Percentiles rank a stretch among this genome's conserved stretches.
These are phyloP conservation scores for Raillietiella orientalis DNA, from an alignment of 2,888 invertebrate species.

Conservation along the genomic window DNA sequence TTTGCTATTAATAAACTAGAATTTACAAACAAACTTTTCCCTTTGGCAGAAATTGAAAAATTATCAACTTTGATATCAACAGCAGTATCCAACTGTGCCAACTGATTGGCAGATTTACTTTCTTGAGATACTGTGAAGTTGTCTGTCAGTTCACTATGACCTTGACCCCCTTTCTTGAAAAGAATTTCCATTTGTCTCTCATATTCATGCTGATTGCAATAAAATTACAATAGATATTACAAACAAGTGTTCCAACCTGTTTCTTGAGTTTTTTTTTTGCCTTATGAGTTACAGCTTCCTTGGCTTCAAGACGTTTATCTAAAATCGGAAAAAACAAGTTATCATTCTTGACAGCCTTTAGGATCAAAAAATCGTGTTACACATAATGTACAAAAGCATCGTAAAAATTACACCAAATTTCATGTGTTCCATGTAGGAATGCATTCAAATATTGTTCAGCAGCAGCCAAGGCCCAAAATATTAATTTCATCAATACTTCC, in stretches of 20 bases:
- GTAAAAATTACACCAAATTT: too few relatives aligned
- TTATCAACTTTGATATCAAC: slow-evolving; percentile 95
- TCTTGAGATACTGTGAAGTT: slow-evolving; percentile 83
- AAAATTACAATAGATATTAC: slow-evolving; percentile 4
- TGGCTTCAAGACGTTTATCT: too few relatives aligned
- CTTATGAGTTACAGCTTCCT: too few relatives aligned
- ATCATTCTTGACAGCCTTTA: too few relatives aligned
- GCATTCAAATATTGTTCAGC: too few relatives aligned
- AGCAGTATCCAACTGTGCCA: slow-evolving; percentile 56
- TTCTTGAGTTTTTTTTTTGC: slow-evolving; percentile 73
- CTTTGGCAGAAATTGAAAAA: slow-evolving; percentile 88
- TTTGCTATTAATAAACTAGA: slow-evolving; percentile 72
- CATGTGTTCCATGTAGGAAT: too few relatives aligned
- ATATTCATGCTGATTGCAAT: slow-evolving; percentile 31
- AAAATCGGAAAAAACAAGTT: too few relatives aligned
- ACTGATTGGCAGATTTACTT: slow-evolving; percentile 24
- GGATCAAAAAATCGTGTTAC: too few relatives aligned
- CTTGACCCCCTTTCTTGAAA: slow-evolving; percentile 56
- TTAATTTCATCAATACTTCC: too few relatives aligned
- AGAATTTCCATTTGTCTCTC: slow-evolving; percentile 54
- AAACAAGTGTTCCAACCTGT: slow-evolving; percentile 9
- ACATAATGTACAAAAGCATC: too few relatives aligned
- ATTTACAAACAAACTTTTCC: slow-evolving; percentile 86
- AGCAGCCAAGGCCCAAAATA: too few relatives aligned
- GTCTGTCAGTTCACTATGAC: slow-evolving; percentile 55